phyloP scores from a whole-genome alignment of 2,797 vertebrate species.

The Peromyscus attwateri region DNA sequence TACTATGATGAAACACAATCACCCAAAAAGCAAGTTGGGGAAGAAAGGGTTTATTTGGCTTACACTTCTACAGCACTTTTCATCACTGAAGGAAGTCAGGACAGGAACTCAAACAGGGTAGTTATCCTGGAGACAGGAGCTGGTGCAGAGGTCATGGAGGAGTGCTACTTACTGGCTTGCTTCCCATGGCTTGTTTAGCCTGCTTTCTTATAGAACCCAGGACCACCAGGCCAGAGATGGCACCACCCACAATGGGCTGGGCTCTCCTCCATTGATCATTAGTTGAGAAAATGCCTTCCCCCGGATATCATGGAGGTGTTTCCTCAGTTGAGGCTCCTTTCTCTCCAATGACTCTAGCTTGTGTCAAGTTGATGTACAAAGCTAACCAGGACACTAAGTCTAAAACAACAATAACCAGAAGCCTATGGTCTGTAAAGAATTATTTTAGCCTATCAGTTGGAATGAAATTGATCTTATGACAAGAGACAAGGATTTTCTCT shows the following conservation, averaged over 20 bases:
- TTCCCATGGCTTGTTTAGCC: not conserved
- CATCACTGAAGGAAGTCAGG: not conserved
- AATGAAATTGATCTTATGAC: not conserved
- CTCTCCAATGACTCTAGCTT: not conserved
- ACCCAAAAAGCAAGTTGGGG: not conserved
- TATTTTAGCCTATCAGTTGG: not conserved
- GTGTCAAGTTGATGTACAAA: not conserved
- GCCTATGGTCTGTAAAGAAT: not conserved
- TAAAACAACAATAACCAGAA: not conserved
- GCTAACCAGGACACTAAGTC: not conserved
- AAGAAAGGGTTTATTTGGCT: not conserved
- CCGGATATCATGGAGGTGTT: not conserved
- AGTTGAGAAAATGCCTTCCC: not conserved
- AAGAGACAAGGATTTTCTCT: not conserved
- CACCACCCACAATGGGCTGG: not conserved
- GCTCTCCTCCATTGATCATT: not conserved
- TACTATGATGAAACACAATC: not conserved
- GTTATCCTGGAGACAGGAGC: not conserved
- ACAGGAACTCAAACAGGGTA: not conserved
- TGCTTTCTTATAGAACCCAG: not conserved
- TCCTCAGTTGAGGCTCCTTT: not conserved
- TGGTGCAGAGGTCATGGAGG: not conserved
- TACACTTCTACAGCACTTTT: not conserved
- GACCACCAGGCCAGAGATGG: not conserved
- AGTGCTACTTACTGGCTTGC: not conserved